These are phyloP conservation scores for Megalonaias nervosa DNA, from an alignment of 1,140 invertebrate species.

Conservation along the genomic window DNA sequence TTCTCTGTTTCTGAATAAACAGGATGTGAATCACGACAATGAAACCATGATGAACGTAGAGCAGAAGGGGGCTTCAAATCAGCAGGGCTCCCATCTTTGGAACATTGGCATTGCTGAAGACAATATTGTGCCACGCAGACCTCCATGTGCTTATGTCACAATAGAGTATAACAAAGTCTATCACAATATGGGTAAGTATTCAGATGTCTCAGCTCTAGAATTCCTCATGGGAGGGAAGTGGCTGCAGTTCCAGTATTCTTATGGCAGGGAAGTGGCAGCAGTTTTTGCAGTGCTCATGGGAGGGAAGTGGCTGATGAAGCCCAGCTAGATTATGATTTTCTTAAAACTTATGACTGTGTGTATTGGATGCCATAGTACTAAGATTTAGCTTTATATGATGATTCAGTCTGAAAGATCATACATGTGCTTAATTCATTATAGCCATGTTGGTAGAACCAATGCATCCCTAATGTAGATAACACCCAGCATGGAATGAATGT, in stretches of 20 bases:
- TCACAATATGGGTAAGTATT: constrained; percentile 51
- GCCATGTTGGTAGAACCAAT: too few relatives aligned
- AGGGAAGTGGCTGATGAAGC: not conserved
- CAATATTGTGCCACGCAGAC: constrained; percentile 9
- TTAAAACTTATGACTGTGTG: too few relatives aligned
- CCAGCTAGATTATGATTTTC: too few relatives aligned
- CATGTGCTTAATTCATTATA: too few relatives aligned
- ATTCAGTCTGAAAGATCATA: not conserved
- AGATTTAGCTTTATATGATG: not conserved
- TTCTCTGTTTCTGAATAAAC: too few relatives aligned
- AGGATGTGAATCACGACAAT: constrained; percentile 19
- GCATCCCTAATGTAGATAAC: too few relatives aligned
- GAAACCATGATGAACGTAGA: constrained; percentile 32
- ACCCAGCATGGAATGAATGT: too few relatives aligned
- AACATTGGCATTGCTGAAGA: constrained; percentile 30
- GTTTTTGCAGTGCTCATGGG: not conserved
- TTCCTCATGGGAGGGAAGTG: not conserved
- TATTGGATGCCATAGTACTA: not conserved
- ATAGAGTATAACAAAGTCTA: constrained; percentile 62
- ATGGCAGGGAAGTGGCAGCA: not conserved
- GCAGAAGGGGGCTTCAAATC: constrained; percentile 37
- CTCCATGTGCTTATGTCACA: constrained; percentile 40
- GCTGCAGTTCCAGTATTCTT: not conserved
- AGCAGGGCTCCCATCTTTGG: constrained; percentile 34
- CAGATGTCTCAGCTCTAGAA: not conserved